Conservation (phyloP, 2,113 vertebrate genomes). For the Python bivittatus region DNA sequence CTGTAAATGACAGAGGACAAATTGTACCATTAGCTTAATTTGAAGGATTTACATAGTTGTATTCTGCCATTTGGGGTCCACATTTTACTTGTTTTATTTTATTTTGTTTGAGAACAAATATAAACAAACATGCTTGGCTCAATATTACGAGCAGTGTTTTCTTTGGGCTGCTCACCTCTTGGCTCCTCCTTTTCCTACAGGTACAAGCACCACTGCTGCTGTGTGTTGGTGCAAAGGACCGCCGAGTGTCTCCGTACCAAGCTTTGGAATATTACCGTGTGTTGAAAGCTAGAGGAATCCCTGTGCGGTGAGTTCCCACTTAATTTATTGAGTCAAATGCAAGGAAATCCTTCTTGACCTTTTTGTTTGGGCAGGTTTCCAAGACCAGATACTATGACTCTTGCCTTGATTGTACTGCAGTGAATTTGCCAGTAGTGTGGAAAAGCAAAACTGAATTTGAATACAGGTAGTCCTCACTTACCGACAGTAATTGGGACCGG, state of each 20-base stretch:
- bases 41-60: background rate
- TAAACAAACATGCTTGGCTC: background rate
- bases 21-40: background rate
- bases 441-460: background rate
- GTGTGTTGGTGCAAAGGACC: conserved; percentile 79
- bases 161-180: background rate
- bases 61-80: background rate
- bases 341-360: too few relatives aligned
- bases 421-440: background rate
- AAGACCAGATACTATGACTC: background rate
- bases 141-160: background rate
- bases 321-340: background rate
- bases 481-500: background rate
- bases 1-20: background rate
- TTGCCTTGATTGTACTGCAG: background rate
- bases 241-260: conserved; percentile 80
- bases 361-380: background rate
- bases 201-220: conserved; percentile 77
- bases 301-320: conserved; percentile 68
- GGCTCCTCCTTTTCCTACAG: conserved; percentile 47
- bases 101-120: background rate
- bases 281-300: conserved; percentile 75
- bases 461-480: background rate
- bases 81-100: background rate
- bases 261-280: conserved; percentile 82